Conservation (phyloP, 2,797 vertebrate genomes). For the Pseudomugil tenellus region DNA sequence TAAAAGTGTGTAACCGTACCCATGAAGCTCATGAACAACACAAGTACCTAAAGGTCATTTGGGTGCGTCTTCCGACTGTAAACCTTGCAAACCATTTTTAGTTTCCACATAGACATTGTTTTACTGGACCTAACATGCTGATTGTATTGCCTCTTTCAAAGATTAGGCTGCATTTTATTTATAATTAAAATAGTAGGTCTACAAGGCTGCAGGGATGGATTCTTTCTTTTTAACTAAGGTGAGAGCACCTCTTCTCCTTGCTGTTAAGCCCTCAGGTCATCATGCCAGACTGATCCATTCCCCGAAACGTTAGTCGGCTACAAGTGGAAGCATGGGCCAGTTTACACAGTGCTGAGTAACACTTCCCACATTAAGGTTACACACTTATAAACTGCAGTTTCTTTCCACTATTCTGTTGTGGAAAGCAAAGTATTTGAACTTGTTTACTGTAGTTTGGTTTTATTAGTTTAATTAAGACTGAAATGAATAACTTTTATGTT, state of each 20-base stretch:
- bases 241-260: background rate
- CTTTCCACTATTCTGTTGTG: background rate
- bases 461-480: background rate
- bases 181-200: background rate
- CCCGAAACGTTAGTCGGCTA: no score
- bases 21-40: no score
- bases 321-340: no score
- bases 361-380: background rate
- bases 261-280: no score
- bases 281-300: no score
- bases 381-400: background rate
- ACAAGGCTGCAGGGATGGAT: background rate
- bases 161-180: background rate
- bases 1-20: no score
- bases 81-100: background rate
- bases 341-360: background rate
- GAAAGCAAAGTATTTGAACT: background rate
- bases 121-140: background rate
- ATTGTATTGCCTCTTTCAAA: background rate
- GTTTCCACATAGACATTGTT: no score
- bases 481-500: background rate
- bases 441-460: background rate
- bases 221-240: background rate
- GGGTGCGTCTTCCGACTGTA: background rate
- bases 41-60: background rate